Percentiles rank a stretch among this genome's conserved stretches.
These are phyloP conservation scores for Hephaestus fuliginosus DNA, from an alignment of 2,797 vertebrate genomes.

Conservation along the genomic window DNA sequence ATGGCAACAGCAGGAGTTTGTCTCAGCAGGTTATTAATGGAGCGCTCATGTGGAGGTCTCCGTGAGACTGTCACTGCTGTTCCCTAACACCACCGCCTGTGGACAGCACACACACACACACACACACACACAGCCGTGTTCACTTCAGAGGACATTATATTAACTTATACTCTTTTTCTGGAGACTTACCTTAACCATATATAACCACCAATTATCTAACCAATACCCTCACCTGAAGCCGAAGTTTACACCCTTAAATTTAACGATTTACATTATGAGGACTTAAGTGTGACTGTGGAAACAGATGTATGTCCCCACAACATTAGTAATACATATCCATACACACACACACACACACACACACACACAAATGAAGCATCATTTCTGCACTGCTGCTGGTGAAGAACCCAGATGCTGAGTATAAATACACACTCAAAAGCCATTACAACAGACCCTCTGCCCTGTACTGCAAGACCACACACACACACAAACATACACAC, in stretches of 20 bases:
- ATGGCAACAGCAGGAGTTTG: conserved; percentile 8
- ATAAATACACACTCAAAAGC: conserved; percentile 1
- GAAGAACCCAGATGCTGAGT: conserved; percentile 4
- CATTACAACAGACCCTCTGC: not conserved
- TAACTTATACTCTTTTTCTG: not conserved
- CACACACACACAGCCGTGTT: not conserved
- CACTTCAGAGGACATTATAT: no score
- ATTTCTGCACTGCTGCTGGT: conserved; percentile 17
- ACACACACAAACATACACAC: not conserved
- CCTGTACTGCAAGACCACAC: not conserved
- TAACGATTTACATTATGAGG: no score
- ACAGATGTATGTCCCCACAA: not conserved
- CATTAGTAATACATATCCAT: not conserved
- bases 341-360: conserved; percentile 29
- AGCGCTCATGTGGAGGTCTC: conserved; percentile 30
- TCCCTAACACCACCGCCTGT: conserved; percentile 27
- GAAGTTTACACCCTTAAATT: no score
- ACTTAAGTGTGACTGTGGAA: no score
- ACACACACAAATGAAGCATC: conserved; percentile 7
- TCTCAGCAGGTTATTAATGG: conserved; percentile 56
- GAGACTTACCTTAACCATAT: no score
- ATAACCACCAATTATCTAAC: no score
- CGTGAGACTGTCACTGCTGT: conserved; percentile 35
- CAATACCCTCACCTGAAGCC: no score
- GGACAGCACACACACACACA: conserved; percentile 26